Evolutionary conservation across 2,888 invertebrate species (phyloP).

Genomic region (Drosophila mayaguana): DNA sequence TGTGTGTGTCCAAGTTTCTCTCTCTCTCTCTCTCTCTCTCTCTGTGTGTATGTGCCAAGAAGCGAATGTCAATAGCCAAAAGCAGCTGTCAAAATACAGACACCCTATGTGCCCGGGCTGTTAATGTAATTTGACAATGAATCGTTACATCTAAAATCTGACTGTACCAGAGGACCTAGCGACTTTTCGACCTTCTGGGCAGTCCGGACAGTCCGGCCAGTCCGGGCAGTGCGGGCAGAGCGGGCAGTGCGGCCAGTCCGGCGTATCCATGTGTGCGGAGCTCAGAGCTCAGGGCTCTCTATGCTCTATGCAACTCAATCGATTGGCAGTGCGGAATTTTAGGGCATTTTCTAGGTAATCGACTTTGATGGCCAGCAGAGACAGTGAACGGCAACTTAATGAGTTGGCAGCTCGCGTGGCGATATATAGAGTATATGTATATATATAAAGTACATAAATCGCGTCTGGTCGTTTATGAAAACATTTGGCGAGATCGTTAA

Average conservation of each 20-base stretch:
- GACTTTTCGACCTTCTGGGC: constrained; percentile 9
- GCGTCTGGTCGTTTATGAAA: constrained; percentile 65
- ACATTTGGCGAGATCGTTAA: constrained; percentile 57
- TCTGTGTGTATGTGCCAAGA: constrained; percentile 40
- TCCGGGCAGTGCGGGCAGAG: too few relatives aligned
- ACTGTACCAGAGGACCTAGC: constrained; percentile 12
- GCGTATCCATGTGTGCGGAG: not conserved
- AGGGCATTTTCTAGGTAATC: constrained; percentile 75
- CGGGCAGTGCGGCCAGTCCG: not conserved
- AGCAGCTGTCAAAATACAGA: constrained; percentile 78
- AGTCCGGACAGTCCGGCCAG: too few relatives aligned
- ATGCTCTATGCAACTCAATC: constrained; percentile 66
- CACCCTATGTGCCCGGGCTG: constrained; percentile 46
- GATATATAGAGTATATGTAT: too few relatives aligned
- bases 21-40: not conserved
- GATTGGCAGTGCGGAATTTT: constrained; percentile 72
- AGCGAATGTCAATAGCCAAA: constrained; percentile 73
- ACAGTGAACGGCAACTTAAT: constrained; percentile 57
- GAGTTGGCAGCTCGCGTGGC: constrained; percentile 44
- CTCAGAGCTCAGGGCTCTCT: constrained; percentile 1
- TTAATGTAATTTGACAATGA: constrained; percentile 79
- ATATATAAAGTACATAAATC: constrained; percentile 54
- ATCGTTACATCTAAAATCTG: constrained; percentile 49
- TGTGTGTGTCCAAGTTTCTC: constrained; percentile 15
- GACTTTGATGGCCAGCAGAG: constrained; percentile 69